phyloP scores from a whole-genome alignment of 2,113 vertebrate species.

The Nesoenas mayeri region DNA sequence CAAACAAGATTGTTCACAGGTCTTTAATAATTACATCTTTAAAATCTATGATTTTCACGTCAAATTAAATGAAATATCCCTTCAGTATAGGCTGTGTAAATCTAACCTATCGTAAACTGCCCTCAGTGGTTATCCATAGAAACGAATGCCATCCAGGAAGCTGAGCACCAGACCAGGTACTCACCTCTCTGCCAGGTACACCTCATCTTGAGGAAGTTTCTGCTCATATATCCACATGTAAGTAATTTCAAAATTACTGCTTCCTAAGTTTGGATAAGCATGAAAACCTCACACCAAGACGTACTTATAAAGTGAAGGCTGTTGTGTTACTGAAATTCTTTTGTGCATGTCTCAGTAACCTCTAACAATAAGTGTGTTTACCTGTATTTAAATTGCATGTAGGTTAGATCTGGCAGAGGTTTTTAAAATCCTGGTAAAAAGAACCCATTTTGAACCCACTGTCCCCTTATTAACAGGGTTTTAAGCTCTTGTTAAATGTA shows the following conservation, averaged over 20 bases:
- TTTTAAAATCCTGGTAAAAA: background rate
- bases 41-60: background rate
- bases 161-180: background rate
- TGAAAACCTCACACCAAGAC: background rate
- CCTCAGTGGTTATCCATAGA: background rate
- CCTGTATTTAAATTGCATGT: background rate
- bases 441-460: background rate
- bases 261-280: background rate
- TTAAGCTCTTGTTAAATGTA: background rate
- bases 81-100: background rate
- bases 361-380: background rate
- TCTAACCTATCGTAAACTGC: background rate
- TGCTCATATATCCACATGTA: background rate
- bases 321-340: background rate
- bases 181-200: background rate
- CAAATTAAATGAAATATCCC: background rate
- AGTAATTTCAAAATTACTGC: background rate
- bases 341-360: rapidly evolving
- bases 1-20: background rate
- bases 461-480: background rate
- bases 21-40: background rate
- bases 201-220: background rate
- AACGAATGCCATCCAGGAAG: background rate
- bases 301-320: background rate
- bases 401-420: background rate